phyloP scores from a whole-genome alignment of 2,888 invertebrate species.

The Scotopteryx bipunctaria region DNA sequence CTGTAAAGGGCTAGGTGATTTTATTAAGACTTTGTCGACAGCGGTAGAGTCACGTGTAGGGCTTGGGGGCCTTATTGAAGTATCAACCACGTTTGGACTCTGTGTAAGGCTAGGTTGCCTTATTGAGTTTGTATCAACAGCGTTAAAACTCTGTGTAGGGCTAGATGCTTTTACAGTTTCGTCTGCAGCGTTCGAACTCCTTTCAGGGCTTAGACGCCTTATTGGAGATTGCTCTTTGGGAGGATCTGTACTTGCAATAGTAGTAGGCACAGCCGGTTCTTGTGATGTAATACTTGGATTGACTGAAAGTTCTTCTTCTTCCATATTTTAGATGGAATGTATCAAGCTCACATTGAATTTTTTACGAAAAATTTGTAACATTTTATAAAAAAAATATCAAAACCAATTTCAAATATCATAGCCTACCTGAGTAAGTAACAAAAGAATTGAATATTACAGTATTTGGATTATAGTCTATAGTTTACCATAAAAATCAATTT shows the following conservation, averaged over 20 bases:
- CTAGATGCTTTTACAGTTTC: background rate
- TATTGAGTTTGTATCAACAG: background rate
- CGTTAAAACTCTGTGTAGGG: constrained; percentile 12
- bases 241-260: constrained; percentile 14
- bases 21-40: background rate
- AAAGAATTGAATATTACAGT: constrained; percentile 31
- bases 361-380: constrained; percentile 48
- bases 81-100: background rate
- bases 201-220: background rate
- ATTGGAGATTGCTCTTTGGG: no score
- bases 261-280: constrained; percentile 10
- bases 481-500: no score
- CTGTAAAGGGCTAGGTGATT: no score
- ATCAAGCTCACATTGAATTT: constrained; percentile 11
- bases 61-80: background rate
- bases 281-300: constrained; percentile 17
- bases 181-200: no score
- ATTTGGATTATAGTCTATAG: no score
- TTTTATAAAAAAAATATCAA: constrained; percentile 28
- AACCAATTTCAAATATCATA: constrained; percentile 45
- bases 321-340: constrained; percentile 9
- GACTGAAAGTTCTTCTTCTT: constrained; percentile 23
- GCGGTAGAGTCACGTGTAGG: background rate
- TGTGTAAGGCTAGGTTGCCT: background rate
- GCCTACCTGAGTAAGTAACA: constrained; percentile 53